phyloP scores from a whole-genome alignment of 2,888 invertebrate genomes.

The Ametastegia equiseti region DNA sequence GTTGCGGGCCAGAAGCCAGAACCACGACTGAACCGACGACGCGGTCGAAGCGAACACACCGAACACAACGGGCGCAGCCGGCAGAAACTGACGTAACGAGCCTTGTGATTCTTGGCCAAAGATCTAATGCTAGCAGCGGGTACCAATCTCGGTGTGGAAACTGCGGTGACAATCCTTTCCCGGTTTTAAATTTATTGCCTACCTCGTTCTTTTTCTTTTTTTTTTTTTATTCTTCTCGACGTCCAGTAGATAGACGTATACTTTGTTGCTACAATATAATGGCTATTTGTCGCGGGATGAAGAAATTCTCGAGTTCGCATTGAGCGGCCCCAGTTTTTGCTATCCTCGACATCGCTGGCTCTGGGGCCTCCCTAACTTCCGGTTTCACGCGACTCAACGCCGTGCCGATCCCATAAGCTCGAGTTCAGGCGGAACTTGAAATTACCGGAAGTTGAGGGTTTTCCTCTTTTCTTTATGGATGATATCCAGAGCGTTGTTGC shows the following conservation, averaged over 20 bases:
- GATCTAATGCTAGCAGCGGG: slow-evolving; percentile 26
- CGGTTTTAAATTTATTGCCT: background rate
- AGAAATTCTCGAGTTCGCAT: background rate
- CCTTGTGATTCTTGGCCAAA: slow-evolving; percentile 38
- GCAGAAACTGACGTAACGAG: slow-evolving; percentile 43
- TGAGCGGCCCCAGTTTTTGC: background rate
- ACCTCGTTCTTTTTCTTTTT: background rate
- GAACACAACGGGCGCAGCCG: slow-evolving; percentile 42
- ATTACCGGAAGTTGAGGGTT: slow-evolving; percentile 33
- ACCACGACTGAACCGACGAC: slow-evolving; percentile 60
- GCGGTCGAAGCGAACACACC: slow-evolving; percentile 28
- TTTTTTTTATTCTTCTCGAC: too few species aligned
- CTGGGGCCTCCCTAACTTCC: slow-evolving; percentile 38
- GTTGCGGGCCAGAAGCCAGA: slow-evolving; percentile 60
- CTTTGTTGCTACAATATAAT: slow-evolving; percentile 24
- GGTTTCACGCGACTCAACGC: slow-evolving; percentile 27
- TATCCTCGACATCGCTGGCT: background rate
- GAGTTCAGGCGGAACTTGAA: slow-evolving; percentile 25
- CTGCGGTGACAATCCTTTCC: slow-evolving; percentile 28
- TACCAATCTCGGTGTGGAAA: slow-evolving; percentile 7
- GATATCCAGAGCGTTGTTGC: background rate
- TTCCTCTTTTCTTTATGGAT: background rate
- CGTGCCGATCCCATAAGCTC: background rate
- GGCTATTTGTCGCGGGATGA: background rate
- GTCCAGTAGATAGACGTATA: background rate